Evolutionary conservation across 2,113 vertebrate genomes (phyloP).

Genomic region (Diadophis punctatus): DNA sequence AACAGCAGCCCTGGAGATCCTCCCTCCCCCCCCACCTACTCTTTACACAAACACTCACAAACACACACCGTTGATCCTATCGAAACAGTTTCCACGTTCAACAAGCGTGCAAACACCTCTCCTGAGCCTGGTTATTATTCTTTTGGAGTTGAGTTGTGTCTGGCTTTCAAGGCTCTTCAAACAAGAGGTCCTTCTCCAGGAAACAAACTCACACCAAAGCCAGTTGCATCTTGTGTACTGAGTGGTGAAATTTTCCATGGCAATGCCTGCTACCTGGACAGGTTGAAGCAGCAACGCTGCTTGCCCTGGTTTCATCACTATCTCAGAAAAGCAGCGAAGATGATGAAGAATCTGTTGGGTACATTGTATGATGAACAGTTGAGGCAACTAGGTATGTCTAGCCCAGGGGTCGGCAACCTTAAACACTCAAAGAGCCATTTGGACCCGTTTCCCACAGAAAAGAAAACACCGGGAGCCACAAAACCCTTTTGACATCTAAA

Average conservation of each 20-base stretch:
- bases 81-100: conserved; percentile 58
- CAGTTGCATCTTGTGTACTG: conserved; percentile 55
- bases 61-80: background rate
- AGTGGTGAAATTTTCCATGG: conserved; percentile 84
- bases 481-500: too few species aligned
- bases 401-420: too few species aligned
- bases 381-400: too few species aligned
- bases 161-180: conserved; percentile 74
- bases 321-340: background rate
- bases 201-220: conserved; percentile 53
- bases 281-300: conserved; percentile 19
- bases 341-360: too few species aligned
- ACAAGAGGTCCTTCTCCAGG: conserved; percentile 69
- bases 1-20: accelerated
- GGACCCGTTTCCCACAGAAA: too few species aligned
- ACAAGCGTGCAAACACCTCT: conserved; percentile 52
- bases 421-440: too few species aligned
- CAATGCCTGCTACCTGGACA: conserved; percentile 68
- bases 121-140: conserved; percentile 47
- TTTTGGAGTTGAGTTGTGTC: conserved; percentile 53
- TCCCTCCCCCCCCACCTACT: background rate
- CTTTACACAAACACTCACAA: background rate
- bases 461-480: too few species aligned
- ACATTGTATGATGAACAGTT: too few species aligned
- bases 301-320: background rate